These are phyloP conservation scores for Xyrauchen texanus DNA, from an alignment of 2,113 vertebrate genomes.

Conservation along the genomic window DNA sequence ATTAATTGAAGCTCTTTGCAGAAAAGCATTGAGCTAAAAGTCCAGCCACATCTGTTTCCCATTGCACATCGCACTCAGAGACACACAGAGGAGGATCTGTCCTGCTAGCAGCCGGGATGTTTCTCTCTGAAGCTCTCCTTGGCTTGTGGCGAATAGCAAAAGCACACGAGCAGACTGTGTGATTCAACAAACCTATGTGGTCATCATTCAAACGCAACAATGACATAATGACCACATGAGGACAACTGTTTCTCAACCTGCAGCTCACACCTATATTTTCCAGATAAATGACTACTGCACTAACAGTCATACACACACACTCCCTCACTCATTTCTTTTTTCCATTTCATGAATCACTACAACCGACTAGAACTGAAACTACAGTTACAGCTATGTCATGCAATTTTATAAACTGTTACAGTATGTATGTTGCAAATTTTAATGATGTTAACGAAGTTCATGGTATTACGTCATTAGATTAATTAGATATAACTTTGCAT, in stretches of 20 bases:
- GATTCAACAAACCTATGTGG: background rate
- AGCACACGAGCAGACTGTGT: no score
- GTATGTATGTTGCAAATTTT: no score
- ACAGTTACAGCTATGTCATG: conserved; percentile 1
- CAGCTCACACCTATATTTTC: conserved; percentile 24
- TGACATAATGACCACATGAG: no score
- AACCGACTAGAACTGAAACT: conserved; percentile 10
- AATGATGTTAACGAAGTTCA: background rate
- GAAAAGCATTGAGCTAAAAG: conserved; percentile 11
- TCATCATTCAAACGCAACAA: background rate
- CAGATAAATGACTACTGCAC: conserved; percentile 26
- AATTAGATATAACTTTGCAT: background rate
- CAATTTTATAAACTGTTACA: no score
- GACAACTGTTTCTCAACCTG: conserved; percentile 1
- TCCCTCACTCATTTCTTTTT: no score
- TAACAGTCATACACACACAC: background rate
- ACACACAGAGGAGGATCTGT: conserved; percentile 47
- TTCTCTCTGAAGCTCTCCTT: conserved; percentile 37
- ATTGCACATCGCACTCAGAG: conserved; percentile 48
- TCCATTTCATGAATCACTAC: no score
- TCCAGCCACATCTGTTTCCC: conserved; percentile 57
- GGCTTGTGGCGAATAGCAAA: background rate
- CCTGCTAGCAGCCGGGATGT: conserved; percentile 25
- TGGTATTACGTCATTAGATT: background rate
- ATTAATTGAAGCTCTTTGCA: conserved; percentile 23